Evolutionary conservation across 2,113 vertebrate genomes (phyloP).

Genomic region (Albula goreensis): DNA sequence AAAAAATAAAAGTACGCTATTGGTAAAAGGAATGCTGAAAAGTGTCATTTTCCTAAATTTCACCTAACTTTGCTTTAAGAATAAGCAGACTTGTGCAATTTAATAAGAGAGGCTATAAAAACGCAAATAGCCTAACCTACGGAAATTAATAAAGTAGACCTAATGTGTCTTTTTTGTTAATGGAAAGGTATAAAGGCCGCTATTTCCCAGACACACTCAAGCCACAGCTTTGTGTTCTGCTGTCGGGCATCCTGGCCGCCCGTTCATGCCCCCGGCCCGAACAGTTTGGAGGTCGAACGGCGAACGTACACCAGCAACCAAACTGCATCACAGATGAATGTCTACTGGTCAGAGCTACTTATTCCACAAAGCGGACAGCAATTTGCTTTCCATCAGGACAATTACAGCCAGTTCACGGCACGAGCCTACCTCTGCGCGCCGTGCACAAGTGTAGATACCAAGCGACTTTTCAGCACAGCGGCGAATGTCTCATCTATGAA

Average conservation of each 20-base stretch:
- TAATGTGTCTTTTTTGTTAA: neutral
- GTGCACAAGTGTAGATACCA: neutral
- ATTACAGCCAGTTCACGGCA: neutral
- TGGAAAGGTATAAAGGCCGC: neutral
- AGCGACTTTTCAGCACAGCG: constrained; percentile 21
- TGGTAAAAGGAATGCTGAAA: too few relatives aligned
- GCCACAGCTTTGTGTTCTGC: constrained; percentile 4
- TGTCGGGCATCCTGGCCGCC: neutral
- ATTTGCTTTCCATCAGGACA: neutral
- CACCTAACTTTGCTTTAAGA: too few relatives aligned
- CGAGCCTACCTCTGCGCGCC: neutral
- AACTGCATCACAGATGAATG: neutral
- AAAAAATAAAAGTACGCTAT: neutral
- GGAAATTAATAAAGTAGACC: too few relatives aligned
- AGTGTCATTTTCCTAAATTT: too few relatives aligned
- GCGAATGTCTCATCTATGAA: constrained; percentile 11
- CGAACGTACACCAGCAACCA: neutral
- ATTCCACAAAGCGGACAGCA: neutral
- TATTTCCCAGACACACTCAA: constrained; percentile 7
- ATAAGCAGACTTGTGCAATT: too few relatives aligned
- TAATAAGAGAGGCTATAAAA: too few relatives aligned
- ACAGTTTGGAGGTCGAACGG: neutral
- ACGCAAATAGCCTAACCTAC: too few relatives aligned
- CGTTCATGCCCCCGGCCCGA: neutral
- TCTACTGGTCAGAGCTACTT: neutral